These are phyloP conservation scores for Cotesia glomerata DNA, from an alignment of 1,140 invertebrate species.

Conservation along the genomic window DNA sequence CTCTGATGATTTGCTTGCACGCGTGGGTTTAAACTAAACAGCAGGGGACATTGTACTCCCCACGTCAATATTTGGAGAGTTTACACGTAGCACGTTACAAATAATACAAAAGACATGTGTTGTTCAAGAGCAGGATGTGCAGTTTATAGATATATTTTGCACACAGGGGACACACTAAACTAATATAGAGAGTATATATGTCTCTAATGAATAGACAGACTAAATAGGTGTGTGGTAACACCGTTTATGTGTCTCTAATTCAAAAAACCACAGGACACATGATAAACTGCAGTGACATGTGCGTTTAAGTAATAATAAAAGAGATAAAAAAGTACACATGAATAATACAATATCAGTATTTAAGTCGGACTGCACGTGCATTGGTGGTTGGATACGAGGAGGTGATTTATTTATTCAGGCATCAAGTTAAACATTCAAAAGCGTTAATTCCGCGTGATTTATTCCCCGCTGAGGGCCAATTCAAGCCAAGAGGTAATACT, in stretches of 20 bases:
- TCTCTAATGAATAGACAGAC: too few species aligned
- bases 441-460: conserved; percentile 30
- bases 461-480: conserved; percentile 12
- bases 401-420: conserved; percentile 20
- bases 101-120: conserved; percentile 14
- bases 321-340: background rate
- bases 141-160: background rate
- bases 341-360: conserved; percentile 22
- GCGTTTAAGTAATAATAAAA: conserved; percentile 10
- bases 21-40: conserved; percentile 16
- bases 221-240: background rate
- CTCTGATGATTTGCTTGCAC: conserved; percentile 12
- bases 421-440: conserved; percentile 13
- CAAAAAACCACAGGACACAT: background rate
- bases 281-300: conserved; percentile 3
- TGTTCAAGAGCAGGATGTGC: conserved; percentile 19
- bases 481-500: background rate
- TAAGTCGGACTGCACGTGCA: conserved; percentile 5
- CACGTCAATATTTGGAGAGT: conserved; percentile 30
- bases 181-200: too few species aligned
- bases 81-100: conserved; percentile 14
- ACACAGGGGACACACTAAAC: background rate
- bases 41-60: conserved; percentile 17
- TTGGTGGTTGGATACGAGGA: conserved; percentile 3
- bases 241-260: background rate